A percentile compares a stretch with the other conserved stretches of the same genome.
Evolutionary conservation across 1,140 invertebrate species (phyloP).

Genomic region (Bilobella aurantiaca): DNA sequence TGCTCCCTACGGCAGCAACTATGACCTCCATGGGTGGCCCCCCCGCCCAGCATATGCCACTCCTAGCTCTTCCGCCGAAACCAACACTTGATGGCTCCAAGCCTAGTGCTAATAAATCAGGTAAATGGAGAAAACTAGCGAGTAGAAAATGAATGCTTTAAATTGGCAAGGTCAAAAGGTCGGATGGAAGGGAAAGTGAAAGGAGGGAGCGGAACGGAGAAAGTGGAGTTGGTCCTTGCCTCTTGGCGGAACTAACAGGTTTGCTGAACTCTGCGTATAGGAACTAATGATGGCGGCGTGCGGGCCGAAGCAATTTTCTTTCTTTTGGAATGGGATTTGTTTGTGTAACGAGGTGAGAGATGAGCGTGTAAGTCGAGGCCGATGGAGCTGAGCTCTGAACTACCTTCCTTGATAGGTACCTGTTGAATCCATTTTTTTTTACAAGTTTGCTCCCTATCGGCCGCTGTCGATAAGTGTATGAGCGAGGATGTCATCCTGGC

Average conservation of each 20-base stretch:
- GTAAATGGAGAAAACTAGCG: too few species aligned
- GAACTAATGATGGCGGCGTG: too few species aligned
- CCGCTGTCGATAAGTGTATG: conserved; percentile 3
- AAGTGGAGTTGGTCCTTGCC: too few species aligned
- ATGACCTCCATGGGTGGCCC: conserved; percentile 23
- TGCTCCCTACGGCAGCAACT: conserved; percentile 33
- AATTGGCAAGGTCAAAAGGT: too few species aligned
- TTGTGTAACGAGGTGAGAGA: conserved; percentile 27
- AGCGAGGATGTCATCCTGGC: not conserved
- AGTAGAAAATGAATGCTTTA: too few species aligned
- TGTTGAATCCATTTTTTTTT: conserved; percentile 1
- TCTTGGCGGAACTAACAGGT: too few species aligned
- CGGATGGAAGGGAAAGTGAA: not conserved
- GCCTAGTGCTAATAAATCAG: conserved; percentile 27
- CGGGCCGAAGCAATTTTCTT: too few species aligned
- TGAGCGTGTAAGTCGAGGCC: conserved; percentile 23
- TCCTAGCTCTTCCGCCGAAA: conserved; percentile 25
- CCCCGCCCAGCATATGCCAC: conserved; percentile 24
- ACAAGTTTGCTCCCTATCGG: not conserved
- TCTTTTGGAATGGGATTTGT: conserved; percentile 14
- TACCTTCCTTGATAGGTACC: conserved; percentile 9
- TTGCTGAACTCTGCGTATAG: too few species aligned
- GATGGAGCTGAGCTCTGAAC: conserved; percentile 21
- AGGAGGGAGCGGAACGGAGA: too few species aligned
- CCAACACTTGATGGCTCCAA: conserved; percentile 19